Evolutionary conservation across 2,113 vertebrate species (phyloP), one percentile per base, ranked within the genome.

Genomic region (Diphyllodes magnificus): DNA sequence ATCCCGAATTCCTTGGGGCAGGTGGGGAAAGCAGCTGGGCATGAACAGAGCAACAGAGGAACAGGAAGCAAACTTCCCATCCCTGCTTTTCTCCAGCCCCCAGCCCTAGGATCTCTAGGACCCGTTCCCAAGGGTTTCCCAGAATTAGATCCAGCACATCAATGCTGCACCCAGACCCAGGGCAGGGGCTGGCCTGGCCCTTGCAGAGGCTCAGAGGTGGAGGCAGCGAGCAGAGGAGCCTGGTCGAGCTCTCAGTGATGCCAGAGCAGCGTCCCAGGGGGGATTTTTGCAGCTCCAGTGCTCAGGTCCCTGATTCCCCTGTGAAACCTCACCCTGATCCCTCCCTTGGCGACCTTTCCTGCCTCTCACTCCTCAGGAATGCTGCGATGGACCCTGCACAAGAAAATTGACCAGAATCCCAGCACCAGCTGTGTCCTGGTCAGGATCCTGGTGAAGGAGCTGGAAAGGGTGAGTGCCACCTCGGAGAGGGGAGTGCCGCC

Each of bases 361-460:
- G 82, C 59, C 63, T 90, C 68, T 91, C 49, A 8, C 56, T 64
- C 30, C 42, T 4, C 95, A 99, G 99, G 99, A 66, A 99, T 99
- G 99, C 97, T 99, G 96, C 98, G 99, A 75, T 99, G 99, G 99
- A 99, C 99, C 2, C 96, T 99, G 86, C 99, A 99, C 51, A 99
- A 99, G 97, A 99, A 99, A 92, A 98, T 98, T 4, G 98, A 98
- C 56, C 97, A 98, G 82, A 98, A 98, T 63, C 98, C 98, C 6
- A 85, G 88, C 5, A 98, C 95, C 92, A 98, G 98, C 84, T 97
- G 98, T 2, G 73, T 98, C 72, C 91, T 99, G 95, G 97, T 99
- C 82, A 97, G 95, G 88, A 98, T 99, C 90, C 97, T 99, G 76
- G 98, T 99, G 76, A 98, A 98, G 93, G 99, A 99, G 88, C 97